Evolutionary conservation across 2,888 invertebrate genomes (phyloP).

Genomic region (Chydorus sphaericus): DNA sequence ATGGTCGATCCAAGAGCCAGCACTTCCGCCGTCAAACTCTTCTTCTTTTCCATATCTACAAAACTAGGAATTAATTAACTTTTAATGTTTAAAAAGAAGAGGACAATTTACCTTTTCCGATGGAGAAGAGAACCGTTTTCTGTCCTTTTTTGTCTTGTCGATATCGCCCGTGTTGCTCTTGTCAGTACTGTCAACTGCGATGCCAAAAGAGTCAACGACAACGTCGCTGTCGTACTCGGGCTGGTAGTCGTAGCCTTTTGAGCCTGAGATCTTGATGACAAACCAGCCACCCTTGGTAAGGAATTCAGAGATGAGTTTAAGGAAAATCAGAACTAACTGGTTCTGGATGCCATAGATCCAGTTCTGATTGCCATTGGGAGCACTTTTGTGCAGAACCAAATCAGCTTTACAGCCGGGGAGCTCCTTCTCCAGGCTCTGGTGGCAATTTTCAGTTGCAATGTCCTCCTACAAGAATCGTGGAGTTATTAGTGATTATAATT

Average conservation of each 20-base stretch:
- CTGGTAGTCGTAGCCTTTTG: conserved; percentile 90
- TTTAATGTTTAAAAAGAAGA: conserved; percentile 60
- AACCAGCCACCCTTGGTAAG: conserved; percentile 88
- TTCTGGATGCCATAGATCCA: conserved; percentile 94
- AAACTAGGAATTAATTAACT: not conserved
- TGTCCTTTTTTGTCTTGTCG: conserved; percentile 8
- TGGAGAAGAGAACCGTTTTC: conserved; percentile 23
- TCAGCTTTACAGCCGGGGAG: conserved; percentile 94
- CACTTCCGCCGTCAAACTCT: conserved; percentile 64
- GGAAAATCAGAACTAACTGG: conserved; percentile 74
- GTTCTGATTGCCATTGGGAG: conserved; percentile 90
- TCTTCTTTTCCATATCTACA: conserved; percentile 30
- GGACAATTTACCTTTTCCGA: conserved; percentile 57
- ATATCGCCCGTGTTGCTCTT: conserved; percentile 18
- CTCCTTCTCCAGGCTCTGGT: conserved; percentile 48
- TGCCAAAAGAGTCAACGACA: conserved; percentile 21
- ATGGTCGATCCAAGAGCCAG: conserved; percentile 84
- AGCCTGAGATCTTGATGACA: conserved; percentile 93
- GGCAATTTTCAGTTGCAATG: conserved; percentile 89
- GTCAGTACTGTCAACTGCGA: conserved; percentile 16
- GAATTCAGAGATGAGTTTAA: conserved; percentile 82
- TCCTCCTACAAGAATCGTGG: too few relatives aligned
- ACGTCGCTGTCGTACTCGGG: conserved; percentile 14
- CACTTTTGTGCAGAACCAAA: conserved; percentile 90
- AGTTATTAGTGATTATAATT: too few relatives aligned